Evolutionary conservation across 2,888 invertebrate genomes (phyloP), one percentile per base, ranked within the genome.

Genomic region (Steinernema scapterisci): DNA sequence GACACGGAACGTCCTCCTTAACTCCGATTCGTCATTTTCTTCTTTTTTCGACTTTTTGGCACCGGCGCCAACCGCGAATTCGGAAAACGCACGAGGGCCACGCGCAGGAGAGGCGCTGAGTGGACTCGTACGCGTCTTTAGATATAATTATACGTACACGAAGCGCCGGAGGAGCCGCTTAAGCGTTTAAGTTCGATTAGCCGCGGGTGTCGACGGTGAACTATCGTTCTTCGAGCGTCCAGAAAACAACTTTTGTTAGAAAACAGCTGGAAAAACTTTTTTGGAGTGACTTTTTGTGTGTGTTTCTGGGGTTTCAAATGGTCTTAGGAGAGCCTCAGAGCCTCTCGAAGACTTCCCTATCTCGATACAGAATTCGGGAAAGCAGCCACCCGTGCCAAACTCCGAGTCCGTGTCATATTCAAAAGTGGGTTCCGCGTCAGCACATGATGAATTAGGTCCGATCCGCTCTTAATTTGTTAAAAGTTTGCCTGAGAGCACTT

Each of bases 71-170:
- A n/a, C n/a, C n/a, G n/a, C n/a, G n/a, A n/a, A n/a, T n/a, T n/a
- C n/a, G n/a, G n/a, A n/a, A n/a, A n/a, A n/a, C 63, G 63, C 63
- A 7, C 63, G 3, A 31, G 27, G 63, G 63, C 63, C 63, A 31
- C 11, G 63, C 16, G n/a, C 63, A n/a, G 31, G 63, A 31, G 63
- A 25, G 54, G 54, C 48, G 38, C 23, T 54, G 54, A 63, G 63
- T 63, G 63, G 63, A 25, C 63, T 31, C 27, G 63, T 63, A 63
- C 31, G 63, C 27, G 27, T 27, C 63, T 27, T 31, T 63, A 27
- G 63, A 63, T 31, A 63, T 63, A 63, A 63, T 63, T 63, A 63
- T 63, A 63, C 23, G 52, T 63, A 27, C 63, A 63, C 63, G 63
- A 63, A 25, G 63, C 63, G 63, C 19, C 63, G 25, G 19, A 48